Conservation (phyloP, 2,113 vertebrate genomes). For the Pelvicachromis taeniatus region DNA sequence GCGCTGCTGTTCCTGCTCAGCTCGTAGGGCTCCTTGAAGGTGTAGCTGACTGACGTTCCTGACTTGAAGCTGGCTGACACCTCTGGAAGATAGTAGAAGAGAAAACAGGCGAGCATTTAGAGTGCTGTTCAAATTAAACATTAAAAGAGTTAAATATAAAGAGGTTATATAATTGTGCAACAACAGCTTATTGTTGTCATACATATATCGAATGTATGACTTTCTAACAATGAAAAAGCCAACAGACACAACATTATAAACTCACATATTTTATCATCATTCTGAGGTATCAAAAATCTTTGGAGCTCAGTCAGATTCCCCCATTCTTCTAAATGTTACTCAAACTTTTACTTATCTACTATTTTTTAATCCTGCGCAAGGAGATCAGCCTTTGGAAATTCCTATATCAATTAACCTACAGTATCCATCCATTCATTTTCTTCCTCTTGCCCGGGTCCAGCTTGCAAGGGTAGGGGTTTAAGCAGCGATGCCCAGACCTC, state of each 20-base stretch:
- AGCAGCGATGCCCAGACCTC: background rate
- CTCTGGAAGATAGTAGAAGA: conserved; percentile 70
- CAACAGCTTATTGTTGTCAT: background rate
- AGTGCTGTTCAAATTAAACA: background rate
- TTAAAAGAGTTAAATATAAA: background rate
- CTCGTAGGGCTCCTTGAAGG: conserved; percentile 82
- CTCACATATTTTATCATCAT: background rate
- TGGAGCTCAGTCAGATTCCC: background rate
- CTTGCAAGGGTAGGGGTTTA: rapidly evolving
- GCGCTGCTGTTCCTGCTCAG: conserved; percentile 79
- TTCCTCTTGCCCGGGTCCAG: background rate
- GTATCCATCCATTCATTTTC: background rate
- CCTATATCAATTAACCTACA: background rate
- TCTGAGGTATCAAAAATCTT: background rate
- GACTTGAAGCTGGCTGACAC: conserved; percentile 84
- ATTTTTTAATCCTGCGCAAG: rapidly evolving
- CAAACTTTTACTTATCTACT: background rate
- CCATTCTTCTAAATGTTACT: too few relatives aligned
- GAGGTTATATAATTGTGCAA: background rate
- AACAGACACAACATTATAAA: background rate
- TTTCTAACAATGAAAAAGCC: rapidly evolving
- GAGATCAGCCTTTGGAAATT: background rate
- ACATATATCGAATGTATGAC: rapidly evolving
- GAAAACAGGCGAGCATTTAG: background rate
- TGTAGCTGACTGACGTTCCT: conserved; percentile 80